A percentile compares a stretch with the other conserved stretches of the same genome.
Evolutionary conservation across 2,797 vertebrate species (phyloP).

Genomic region (Xiphorhynchus erythropygius): DNA sequence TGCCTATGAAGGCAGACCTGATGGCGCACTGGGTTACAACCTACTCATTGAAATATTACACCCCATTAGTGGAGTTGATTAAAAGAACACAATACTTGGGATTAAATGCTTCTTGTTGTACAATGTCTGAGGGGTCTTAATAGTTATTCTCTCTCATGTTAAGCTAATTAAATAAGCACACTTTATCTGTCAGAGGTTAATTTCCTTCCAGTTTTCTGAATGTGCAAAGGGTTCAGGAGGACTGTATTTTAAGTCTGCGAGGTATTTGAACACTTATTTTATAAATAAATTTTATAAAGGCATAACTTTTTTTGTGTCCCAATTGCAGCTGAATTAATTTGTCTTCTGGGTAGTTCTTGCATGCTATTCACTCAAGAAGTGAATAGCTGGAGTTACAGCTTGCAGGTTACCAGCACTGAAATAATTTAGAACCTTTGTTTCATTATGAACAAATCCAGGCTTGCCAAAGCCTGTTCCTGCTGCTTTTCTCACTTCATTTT

Average conservation of each 20-base stretch:
- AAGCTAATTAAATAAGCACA: neutral
- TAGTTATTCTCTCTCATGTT: neutral
- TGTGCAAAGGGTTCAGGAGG: neutral
- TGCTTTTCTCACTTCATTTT: constrained; percentile 42
- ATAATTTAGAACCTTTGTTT: constrained; percentile 12
- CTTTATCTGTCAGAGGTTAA: neutral
- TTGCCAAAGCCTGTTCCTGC: neutral
- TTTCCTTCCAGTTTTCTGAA: neutral
- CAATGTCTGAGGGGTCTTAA: neutral
- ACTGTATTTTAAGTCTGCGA: neutral
- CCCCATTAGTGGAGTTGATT: neutral
- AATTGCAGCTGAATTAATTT: neutral
- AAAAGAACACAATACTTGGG: neutral
- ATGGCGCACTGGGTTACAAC: neutral
- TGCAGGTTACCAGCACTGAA: constrained; percentile 30
- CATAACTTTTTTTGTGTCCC: neutral
- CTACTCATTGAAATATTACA: neutral
- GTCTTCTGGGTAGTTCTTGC: neutral
- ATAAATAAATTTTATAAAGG: neutral
- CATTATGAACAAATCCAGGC: neutral
- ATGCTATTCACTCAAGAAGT: neutral
- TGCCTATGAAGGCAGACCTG: neutral
- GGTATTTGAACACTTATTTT: neutral
- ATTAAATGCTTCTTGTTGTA: neutral
- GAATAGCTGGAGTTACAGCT: neutral